These are phyloP conservation scores for Falco concolor DNA, from an alignment of 2,797 vertebrate genomes.

Conservation along the genomic window DNA sequence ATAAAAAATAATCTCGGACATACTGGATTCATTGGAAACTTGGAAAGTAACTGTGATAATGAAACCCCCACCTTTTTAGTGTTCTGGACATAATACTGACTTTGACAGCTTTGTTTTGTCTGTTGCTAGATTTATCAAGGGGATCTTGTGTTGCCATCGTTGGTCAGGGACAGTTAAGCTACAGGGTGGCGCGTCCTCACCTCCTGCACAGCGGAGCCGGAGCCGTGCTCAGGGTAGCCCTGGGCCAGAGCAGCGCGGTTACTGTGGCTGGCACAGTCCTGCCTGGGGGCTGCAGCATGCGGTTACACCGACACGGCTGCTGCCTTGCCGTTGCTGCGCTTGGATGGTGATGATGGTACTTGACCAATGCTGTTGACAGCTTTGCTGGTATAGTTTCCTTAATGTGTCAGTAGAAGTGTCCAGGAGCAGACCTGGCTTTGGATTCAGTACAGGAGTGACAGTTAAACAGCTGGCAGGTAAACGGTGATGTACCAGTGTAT, in stretches of 20 bases:
- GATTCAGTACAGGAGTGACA: neutral
- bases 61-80: neutral
- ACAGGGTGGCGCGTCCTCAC: neutral
- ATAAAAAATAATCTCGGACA: neutral
- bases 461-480: neutral
- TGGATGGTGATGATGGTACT: fast-evolving
- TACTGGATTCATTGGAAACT: neutral
- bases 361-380: too few relatives aligned
- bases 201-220: neutral
- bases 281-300: too few relatives aligned
- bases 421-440: neutral
- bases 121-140: neutral
- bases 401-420: neutral
- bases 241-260: fast-evolving
- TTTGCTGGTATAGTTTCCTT: neutral
- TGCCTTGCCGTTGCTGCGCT: neutral
- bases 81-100: neutral
- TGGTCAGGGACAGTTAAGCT: neutral
- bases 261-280: neutral
- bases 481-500: fast-evolving
- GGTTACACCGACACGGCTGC: neutral
- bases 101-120: neutral
- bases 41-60: neutral
- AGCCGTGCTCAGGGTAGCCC: neutral
- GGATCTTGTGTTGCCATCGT: neutral